Conservation (phyloP, 2,888 invertebrate species). For the Synergus laeviventris region DNA sequence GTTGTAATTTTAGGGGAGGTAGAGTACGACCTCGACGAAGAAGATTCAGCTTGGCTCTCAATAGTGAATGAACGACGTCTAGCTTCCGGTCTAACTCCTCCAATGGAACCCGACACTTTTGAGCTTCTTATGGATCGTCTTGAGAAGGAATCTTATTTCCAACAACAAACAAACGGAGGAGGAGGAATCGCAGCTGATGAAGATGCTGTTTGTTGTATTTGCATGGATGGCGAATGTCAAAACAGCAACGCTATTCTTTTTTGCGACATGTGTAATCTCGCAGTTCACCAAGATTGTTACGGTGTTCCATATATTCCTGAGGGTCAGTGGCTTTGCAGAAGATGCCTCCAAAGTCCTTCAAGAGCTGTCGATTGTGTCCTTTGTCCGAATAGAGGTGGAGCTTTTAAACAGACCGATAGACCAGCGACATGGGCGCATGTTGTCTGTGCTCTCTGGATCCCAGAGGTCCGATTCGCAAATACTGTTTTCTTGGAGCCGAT, state of each 20-base stretch:
- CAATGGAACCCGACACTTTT: constrained; percentile 91
- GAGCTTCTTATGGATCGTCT: constrained; percentile 98
- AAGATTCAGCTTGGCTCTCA: constrained; percentile 96
- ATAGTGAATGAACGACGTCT: constrained; percentile 91
- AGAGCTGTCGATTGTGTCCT: constrained; percentile 97
- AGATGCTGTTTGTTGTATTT: constrained; percentile 99
- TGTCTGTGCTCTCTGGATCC: constrained; percentile 99
- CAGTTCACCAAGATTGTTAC: constrained; percentile 99
- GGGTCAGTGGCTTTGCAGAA: constrained; percentile 97
- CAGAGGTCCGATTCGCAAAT: constrained; percentile 96
- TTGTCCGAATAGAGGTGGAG: constrained; percentile 98
- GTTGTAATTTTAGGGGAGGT: constrained; percentile 75
- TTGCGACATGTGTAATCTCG: constrained; percentile 99
- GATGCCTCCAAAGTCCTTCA: constrained; percentile 97
- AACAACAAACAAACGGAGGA: constrained; percentile 82
- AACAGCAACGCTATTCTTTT: constrained; percentile 99
- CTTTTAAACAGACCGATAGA: constrained; percentile 98
- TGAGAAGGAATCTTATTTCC: constrained; percentile 98
- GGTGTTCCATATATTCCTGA: constrained; percentile 98
- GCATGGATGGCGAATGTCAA: constrained; percentile 99
- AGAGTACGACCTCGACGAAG: constrained; percentile 99
- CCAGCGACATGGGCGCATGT: constrained; percentile 97
- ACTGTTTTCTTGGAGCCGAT: constrained; percentile 98
- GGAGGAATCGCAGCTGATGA: constrained; percentile 92
- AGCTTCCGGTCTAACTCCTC: constrained; percentile 81